These are phyloP conservation scores for Nesoenas mayeri DNA, from an alignment of 2,113 vertebrate species.

Conservation along the genomic window DNA sequence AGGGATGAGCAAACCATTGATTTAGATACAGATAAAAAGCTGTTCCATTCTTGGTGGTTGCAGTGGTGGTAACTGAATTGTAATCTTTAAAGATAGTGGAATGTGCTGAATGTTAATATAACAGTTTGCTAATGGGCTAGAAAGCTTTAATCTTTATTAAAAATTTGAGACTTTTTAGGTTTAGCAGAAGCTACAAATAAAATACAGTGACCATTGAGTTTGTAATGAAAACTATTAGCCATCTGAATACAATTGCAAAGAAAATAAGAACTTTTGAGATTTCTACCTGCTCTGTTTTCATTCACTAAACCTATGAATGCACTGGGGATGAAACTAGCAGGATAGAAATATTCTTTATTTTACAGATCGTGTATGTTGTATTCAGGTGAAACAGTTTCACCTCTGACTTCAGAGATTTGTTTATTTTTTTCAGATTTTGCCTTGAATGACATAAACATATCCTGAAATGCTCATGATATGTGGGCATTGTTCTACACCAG, in stretches of 20 bases:
- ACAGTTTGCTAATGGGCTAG: conserved; percentile 56
- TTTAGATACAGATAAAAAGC: not conserved
- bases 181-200: conserved; percentile 56
- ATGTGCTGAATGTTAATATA: conserved; percentile 9
- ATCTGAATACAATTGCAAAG: conserved; percentile 3
- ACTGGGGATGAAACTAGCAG: not conserved
- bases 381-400: not conserved
- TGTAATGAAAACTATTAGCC: conserved; percentile 37
- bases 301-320: not conserved
- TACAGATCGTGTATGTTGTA: not conserved
- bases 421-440: not conserved
- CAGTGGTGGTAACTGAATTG: conserved; percentile 25
- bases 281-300: not conserved
- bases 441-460: not conserved
- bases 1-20: not conserved
- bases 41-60: not conserved
- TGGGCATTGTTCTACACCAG: not conserved
- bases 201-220: conserved; percentile 42
- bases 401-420: not conserved
- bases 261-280: not conserved
- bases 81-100: conserved; percentile 57
- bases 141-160: conserved; percentile 57
- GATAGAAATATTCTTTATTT: not conserved
- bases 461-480: not conserved
- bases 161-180: conserved; percentile 53